Evolutionary conservation across 2,113 vertebrate species (phyloP).

Genomic region (Amphiprion ocellaris): DNA sequence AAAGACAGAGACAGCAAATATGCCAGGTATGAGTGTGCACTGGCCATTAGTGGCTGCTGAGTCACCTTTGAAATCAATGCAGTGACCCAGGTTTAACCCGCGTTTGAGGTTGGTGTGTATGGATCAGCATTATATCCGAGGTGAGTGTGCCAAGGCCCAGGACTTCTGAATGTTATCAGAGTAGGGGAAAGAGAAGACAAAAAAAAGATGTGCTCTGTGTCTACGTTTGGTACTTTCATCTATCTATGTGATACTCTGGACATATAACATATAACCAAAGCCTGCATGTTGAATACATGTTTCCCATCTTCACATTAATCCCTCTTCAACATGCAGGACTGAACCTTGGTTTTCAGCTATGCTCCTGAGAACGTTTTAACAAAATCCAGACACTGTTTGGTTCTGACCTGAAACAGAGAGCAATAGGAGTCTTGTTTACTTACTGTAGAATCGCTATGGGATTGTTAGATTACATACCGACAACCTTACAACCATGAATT

Average conservation of each 20-base stretch:
- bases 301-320: not conserved
- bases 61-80: conserved; percentile 40
- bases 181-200: not conserved
- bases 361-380: not conserved
- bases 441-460: too few relatives aligned
- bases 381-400: not conserved
- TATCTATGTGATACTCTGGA: not conserved
- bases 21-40: not conserved
- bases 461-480: too few relatives aligned
- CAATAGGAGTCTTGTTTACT: not conserved
- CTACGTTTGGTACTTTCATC: too few relatives aligned
- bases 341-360: not conserved
- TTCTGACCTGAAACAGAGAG: not conserved
- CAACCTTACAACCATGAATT: not conserved
- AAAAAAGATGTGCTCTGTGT: not conserved
- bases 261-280: not conserved
- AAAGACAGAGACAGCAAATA: conserved; percentile 1
- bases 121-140: conserved; percentile 19
- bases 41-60: conserved; percentile 35
- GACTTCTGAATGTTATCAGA: not conserved
- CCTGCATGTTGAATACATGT: not conserved
- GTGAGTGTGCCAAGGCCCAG: not conserved
- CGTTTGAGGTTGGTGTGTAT: conserved; percentile 19
- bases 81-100: conserved; percentile 31
- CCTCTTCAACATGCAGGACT: not conserved